Evolutionary conservation across 35 echinoderm and acorn worm species (phyloP), one percentile per base, ranked within the genome.

Genomic region (Ptychodera flava): DNA sequence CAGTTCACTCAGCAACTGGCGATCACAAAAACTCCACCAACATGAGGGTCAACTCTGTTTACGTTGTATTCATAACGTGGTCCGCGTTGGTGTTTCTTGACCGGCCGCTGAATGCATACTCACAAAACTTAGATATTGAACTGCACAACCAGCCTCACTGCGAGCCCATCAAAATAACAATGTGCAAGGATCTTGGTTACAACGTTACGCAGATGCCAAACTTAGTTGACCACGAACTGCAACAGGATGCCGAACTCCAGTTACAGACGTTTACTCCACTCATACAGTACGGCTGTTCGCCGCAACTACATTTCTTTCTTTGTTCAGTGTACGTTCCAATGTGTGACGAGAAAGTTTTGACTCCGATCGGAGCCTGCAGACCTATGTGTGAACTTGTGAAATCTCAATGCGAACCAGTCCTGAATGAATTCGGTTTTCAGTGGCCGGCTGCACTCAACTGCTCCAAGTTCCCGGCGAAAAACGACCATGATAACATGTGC

Each of bases 131-230:
- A 22, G 45, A 64, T 22, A 64, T 64, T 12, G 45, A 12, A 64
- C 45, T 64, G 6, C 6, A 64, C 6, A 22, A 64, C 45, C 45
- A 22, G 45, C 45, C 45, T 12, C 85, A 92, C 78, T 99, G 96
- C 80, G 86, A 89, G 30, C 90, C 96, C 29, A 99, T 99, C 64
- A 92, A 88, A 16, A 93, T 99, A 12, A 90, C 92, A 52, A 37
- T 90, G 0, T 99, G 96, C 34, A 83, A 92, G 28, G 93, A 91
- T 35, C 83, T 99, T 16, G 96, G 96, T 1, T 99, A 99, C 84
- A 99, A 99, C 64, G 79, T 91, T 38, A 99, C 96, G 6, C 90
- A 90, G 14, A 99, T 99, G 96, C 96, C 96, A 0, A 99, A 99
- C 64, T 85, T 99, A 30, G 92, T 94, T 15, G 96, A 93, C 0